Base-by-base conservation (phyloP, 2,797 vertebrate genomes). In the Syndactyla subalaris region DNA sequence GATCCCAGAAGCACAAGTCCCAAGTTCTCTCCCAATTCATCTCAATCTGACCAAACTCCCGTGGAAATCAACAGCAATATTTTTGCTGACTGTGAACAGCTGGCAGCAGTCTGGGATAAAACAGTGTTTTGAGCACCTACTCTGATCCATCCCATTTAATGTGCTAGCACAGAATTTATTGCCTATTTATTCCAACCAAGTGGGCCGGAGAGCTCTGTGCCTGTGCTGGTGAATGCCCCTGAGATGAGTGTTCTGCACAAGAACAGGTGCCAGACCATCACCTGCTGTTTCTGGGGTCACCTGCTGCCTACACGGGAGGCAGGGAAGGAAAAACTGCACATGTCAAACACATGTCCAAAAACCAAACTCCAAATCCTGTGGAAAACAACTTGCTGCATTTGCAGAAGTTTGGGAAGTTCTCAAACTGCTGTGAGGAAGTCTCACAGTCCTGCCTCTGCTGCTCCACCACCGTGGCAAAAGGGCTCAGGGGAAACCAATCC, bases 31-130 rank as follows among this genome's bases (percentile, higher is more conserved):
- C 49, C 19, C 2, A 43, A 57, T 27, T 17, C 36, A 14, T 46
- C 48, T 32, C 27, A 48, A n/a, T 46, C 48, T 76, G 39, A 75
- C 57, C 6, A 5, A 63, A 66, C 51, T 65, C 38, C 51, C 2
- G 2, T 62, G 58, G 85, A 79, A 84, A 73, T 30, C 51, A 74
- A 80, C 46, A 88, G 79, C n/a, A 58, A 3, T 46, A 12, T 55
- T 95, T 91, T 13, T 92, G 48, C 85, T 93, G 92, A 72, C 68
- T 61, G 65, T 11, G 70, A 92, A 65, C 61, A 91, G 67, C 61
- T 67, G 80, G 55, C 24, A 57, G 46, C 41, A 71, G 36, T 14
- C 67, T 66, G 19, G 10, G 20, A 55, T 36, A 58, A 82, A 81
- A 52, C 12, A 75, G 38, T 46, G 34, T 29, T 67, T 52, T 14